Conservation (phyloP, 2,113 vertebrate species). For the Miniopterus natalensis region DNA sequence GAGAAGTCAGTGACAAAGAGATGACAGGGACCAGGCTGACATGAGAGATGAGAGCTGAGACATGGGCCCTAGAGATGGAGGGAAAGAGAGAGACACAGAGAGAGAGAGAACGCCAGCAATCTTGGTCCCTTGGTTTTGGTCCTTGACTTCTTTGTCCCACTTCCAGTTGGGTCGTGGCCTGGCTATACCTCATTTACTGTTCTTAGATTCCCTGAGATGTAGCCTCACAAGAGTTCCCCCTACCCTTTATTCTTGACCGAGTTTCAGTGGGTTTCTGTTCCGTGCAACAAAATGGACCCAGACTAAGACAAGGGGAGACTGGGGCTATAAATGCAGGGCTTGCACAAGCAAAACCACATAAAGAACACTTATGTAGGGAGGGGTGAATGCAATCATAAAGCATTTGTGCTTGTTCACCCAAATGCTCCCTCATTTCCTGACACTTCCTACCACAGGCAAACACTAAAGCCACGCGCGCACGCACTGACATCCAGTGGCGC, state of each 20-base stretch:
- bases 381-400: slow-evolving; percentile 56
- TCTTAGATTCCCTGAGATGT: slow-evolving; percentile 59
- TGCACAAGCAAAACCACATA: slow-evolving; percentile 65
- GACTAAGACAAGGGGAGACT: slow-evolving; percentile 71
- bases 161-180: slow-evolving; percentile 43
- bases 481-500: neutral
- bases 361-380: slow-evolving; percentile 50
- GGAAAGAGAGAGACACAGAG: neutral
- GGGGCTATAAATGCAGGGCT: slow-evolving; percentile 64
- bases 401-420: slow-evolving; percentile 52
- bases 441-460: slow-evolving; percentile 48
- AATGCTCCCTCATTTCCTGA: slow-evolving; percentile 60
- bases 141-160: slow-evolving; percentile 41
- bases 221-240: slow-evolving; percentile 27
- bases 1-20: neutral
- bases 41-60: neutral
- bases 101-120: neutral
- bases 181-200: slow-evolving; percentile 35
- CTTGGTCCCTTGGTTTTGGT: slow-evolving; percentile 28
- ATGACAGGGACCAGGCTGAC: neutral
- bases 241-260: slow-evolving; percentile 58
- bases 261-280: slow-evolving; percentile 64
- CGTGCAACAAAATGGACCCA: slow-evolving; percentile 62
- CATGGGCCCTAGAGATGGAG: neutral
- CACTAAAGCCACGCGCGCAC: neutral